Evolutionary conservation across 2,888 invertebrate species (phyloP).

Genomic region (Tipula vernalis): DNA sequence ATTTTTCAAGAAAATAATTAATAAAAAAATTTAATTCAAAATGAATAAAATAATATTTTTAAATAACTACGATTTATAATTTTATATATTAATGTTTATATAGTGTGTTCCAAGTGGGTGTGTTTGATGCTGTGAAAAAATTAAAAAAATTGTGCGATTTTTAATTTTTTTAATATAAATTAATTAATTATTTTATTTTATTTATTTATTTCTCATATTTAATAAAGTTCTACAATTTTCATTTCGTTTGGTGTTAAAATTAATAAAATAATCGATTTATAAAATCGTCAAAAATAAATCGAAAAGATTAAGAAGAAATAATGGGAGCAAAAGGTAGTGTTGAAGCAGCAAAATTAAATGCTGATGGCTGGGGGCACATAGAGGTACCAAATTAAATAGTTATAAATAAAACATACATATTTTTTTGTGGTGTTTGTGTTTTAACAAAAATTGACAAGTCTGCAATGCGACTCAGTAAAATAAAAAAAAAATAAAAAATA

Average conservation of each 20-base stretch:
- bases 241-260: not conserved
- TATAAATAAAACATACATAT: not conserved
- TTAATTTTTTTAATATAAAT: not conserved
- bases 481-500: not conserved
- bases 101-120: slow-evolving; percentile 22
- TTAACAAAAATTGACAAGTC: not conserved
- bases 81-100: not conserved
- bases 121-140: slow-evolving; percentile 22
- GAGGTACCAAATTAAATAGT: slow-evolving; percentile 44
- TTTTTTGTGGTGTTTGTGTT: not conserved
- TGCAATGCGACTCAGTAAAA: not conserved
- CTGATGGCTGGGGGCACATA: slow-evolving; percentile 69
- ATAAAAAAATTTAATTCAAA: not conserved
- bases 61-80: not conserved
- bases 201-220: not conserved
- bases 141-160: not conserved
- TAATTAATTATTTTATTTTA: not conserved
- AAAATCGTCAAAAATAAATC: slow-evolving; percentile 22
- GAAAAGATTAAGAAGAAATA: slow-evolving; percentile 23
- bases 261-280: not conserved
- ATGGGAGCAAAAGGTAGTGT: slow-evolving; percentile 77
- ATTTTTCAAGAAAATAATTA: not conserved
- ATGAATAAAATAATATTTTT: not conserved
- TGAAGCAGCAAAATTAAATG: slow-evolving; percentile 67
- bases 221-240: not conserved